phyloP scores from a whole-genome alignment of 2,113 vertebrate genomes.

The Macaca mulatta region DNA sequence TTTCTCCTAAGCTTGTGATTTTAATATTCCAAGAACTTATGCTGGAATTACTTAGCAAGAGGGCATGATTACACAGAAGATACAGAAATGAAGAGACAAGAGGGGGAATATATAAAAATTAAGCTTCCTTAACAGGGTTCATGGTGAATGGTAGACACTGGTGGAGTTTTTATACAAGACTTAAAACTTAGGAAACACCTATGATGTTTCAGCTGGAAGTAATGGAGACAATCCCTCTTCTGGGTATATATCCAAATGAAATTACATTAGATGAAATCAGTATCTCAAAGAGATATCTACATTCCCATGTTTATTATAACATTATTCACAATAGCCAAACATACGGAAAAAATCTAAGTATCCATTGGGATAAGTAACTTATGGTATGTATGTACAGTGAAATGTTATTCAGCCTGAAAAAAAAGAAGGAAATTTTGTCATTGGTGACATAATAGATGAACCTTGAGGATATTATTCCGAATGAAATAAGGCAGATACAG shows the following conservation, averaged over 20 bases:
- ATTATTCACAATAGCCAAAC: background rate
- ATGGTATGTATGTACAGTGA: background rate
- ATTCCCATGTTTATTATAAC: background rate
- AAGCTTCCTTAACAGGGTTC: constrained; percentile 9
- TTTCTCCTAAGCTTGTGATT: constrained; percentile 25
- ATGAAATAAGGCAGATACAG: background rate
- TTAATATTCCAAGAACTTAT: constrained; percentile 32
- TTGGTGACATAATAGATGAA: background rate
- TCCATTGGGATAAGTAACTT: background rate
- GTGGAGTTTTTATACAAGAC: background rate
- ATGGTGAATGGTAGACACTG: background rate
- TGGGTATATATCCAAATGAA: background rate
- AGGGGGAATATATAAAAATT: background rate
- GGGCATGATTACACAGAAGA: background rate
- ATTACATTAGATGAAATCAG: background rate
- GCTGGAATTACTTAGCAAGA: constrained; percentile 46
- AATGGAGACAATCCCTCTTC: background rate
- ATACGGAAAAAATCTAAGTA: background rate
- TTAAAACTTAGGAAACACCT: constrained; percentile 37
- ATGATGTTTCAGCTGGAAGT: constrained; percentile 40
- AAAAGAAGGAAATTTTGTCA: background rate
- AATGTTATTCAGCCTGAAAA: background rate
- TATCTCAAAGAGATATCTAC: background rate
- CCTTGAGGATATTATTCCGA: background rate
- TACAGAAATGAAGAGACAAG: background rate